These are phyloP conservation scores for Trididemnum clinides DNA, from an alignment of 23 tunicate species.

Conservation along the genomic window DNA sequence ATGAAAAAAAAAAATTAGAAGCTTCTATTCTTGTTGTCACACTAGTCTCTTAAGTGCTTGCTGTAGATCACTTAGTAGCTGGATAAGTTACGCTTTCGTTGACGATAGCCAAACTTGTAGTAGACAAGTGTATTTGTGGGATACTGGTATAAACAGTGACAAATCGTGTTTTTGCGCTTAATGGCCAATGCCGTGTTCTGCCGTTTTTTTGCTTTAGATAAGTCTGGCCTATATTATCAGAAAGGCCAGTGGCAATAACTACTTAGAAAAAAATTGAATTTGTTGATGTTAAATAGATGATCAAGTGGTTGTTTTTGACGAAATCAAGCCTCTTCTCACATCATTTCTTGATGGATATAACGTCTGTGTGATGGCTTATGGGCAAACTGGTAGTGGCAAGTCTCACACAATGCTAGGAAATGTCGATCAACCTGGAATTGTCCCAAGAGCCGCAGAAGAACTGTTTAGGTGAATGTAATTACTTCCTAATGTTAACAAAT, in stretches of 20 bases:
- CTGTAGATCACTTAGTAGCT: too few relatives aligned
- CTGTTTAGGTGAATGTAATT: constrained; percentile 55
- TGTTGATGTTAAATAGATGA: constrained; percentile 3
- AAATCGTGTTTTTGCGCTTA: too few relatives aligned
- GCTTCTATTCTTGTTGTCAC: too few relatives aligned
- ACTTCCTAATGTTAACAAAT: too few relatives aligned
- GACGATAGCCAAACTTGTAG: too few relatives aligned
- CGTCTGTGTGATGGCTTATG: constrained; percentile 76
- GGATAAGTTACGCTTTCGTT: too few relatives aligned
- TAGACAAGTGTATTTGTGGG: too few relatives aligned
- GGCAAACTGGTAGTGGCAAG: constrained; percentile 85
- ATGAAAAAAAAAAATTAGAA: too few relatives aligned
- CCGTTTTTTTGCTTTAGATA: not conserved
- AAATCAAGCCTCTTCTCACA: constrained; percentile 58
- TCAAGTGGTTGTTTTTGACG: constrained; percentile 49
- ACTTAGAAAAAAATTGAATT: not conserved
- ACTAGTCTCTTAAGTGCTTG: too few relatives aligned
- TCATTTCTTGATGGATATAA: constrained; percentile 73
- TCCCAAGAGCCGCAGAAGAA: constrained; percentile 51
- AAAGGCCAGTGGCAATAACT: too few relatives aligned
- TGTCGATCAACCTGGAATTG: constrained; percentile 52
- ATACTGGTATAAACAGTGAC: too few relatives aligned
- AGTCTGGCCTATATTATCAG: too few relatives aligned
- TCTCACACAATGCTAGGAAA: constrained; percentile 74
- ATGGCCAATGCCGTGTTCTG: not conserved